Evolutionary conservation across 2,888 invertebrate species (phyloP), one percentile per base, ranked within the genome.

Genomic region (Shargacucullia verbasci): DNA sequence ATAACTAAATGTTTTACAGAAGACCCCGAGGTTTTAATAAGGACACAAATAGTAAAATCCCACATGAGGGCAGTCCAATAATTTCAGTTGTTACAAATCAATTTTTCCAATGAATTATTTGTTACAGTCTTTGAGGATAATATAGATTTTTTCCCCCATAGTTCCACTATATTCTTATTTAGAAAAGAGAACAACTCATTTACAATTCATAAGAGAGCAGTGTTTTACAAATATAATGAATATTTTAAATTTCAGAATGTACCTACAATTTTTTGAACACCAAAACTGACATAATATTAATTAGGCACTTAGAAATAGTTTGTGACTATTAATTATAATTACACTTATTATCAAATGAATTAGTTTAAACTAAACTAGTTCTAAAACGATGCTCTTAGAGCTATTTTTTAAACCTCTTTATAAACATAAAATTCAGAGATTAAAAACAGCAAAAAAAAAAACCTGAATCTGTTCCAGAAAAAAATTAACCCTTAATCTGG

Each of bases 31-130:
- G 39, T 44, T 46, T 45, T 27, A 35, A 43, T 56, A 49, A 70
- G 71, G 75, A 62, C 45, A 52, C 13, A 35, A 39, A 33, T 31
- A 38, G 68, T 65, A 58, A 71, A 70, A 63, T 59, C 55, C 59
- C 59, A 11, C 55, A 71, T 59, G 58, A 71, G 57, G 68, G 58
- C 62, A 67, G 62, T 62, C 59, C 59, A 61, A 64, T 29, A 34
- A n/a, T 54, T 54, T 54, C 37, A 44, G 44, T 59, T 53, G 31
- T 46, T 37, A 47, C 55, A 46, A 53, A 60, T 65, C 47, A 54
- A 59, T 53, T 58, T 54, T 64, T 55, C 38, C 49, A 69, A 33
- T 59, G 35, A 58, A 53, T 44, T 34, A 34, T 61, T 27, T 44
- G 49, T 37, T 20, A 20, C 40, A 64, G 52, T 31, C 52, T 49